phyloP scores from a whole-genome alignment of 2,797 vertebrate species.

The Phaenicophaeus curvirostris region DNA sequence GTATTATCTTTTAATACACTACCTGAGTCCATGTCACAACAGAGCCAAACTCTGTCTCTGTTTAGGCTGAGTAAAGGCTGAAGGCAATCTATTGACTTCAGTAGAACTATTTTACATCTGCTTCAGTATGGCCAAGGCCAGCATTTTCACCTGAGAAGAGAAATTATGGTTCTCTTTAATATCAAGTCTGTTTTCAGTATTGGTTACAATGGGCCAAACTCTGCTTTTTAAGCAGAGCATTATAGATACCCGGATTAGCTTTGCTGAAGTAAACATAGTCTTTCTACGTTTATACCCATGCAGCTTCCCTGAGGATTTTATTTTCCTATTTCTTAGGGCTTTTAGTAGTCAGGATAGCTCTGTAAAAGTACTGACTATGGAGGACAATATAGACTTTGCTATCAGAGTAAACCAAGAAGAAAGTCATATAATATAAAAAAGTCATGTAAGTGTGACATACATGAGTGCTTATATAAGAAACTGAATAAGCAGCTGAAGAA shows the following conservation, averaged over 20 bases:
- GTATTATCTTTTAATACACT: neutral
- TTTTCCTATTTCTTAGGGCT: neutral
- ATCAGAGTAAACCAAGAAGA: slow-evolving; percentile 21
- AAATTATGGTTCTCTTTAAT: neutral
- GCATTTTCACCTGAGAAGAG: neutral
- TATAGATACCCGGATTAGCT: neutral
- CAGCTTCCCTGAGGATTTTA: slow-evolving; percentile 7
- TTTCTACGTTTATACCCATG: neutral
- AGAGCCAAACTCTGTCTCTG: neutral
- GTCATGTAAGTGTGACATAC: slow-evolving; percentile 55
- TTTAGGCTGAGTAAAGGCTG: neutral
- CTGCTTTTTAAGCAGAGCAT: neutral
- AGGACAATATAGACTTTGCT: slow-evolving; percentile 39
- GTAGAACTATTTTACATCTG: neutral
- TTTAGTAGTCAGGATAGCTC: slow-evolving; percentile 11
- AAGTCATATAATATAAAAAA: slow-evolving; percentile 20
- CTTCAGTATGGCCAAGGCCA: neutral
- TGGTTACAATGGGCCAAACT: neutral
- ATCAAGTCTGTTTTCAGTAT: neutral
- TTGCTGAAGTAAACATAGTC: neutral
- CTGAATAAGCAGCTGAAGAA: slow-evolving; percentile 50
- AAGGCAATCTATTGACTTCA: neutral
- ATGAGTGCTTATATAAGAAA: slow-evolving; percentile 13
- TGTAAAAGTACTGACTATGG: neutral
- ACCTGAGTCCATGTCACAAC: neutral